These are phyloP conservation scores for Octodonta nipae DNA, from an alignment of 2,888 invertebrate genomes.

Conservation along the genomic window DNA sequence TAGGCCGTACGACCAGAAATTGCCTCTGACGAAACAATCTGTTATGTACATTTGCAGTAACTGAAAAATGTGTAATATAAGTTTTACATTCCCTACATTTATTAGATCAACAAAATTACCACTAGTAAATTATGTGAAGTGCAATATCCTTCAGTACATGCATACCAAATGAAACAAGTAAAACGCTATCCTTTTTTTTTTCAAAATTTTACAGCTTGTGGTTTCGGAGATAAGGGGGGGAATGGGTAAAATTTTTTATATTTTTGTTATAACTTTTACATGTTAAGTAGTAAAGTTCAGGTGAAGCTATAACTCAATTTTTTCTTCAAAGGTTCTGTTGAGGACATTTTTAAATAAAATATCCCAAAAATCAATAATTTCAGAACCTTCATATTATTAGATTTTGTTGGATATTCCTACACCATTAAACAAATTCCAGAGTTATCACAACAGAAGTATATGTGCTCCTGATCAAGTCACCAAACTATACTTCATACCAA, in stretches of 20 bases:
- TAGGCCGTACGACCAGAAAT: conserved; percentile 48
- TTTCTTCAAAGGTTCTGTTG: background rate
- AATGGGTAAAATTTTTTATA: too few species aligned
- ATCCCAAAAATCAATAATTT: too few species aligned
- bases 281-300: background rate
- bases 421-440: too few species aligned
- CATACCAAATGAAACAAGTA: background rate
- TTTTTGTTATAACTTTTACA: conserved; percentile 1
- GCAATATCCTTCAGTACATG: background rate
- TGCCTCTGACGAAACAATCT: conserved; percentile 50
- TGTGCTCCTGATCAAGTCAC: too few species aligned
- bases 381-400: too few species aligned
- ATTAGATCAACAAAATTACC: conserved; percentile 1
- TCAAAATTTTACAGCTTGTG: background rate
- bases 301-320: background rate
- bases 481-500: too few species aligned
- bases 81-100: too few species aligned
- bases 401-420: too few species aligned
- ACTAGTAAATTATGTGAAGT: background rate
- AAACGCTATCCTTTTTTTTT: conserved; percentile 1
- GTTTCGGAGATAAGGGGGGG: too few species aligned
- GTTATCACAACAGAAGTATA: too few species aligned
- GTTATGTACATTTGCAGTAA: conserved; percentile 54
- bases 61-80: conserved; percentile 31
- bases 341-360: background rate